phyloP scores from a whole-genome alignment of 1,140 invertebrate genomes.

The Lucilia sericata region DNA sequence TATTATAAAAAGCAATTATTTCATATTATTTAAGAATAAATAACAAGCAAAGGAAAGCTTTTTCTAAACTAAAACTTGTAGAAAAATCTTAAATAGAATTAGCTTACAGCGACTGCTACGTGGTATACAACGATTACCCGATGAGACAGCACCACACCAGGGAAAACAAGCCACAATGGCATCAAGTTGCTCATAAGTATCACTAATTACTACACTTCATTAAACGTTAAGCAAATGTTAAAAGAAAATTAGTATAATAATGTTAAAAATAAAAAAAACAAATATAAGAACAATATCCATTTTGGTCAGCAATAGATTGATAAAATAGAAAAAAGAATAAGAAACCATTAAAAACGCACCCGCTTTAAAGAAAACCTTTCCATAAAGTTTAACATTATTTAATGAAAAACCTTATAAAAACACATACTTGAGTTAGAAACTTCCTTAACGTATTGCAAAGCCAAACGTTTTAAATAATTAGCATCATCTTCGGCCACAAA shows the following conservation, averaged over 20 bases:
- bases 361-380: conserved; percentile 2
- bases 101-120: conserved; percentile 68
- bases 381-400: conserved; percentile 48
- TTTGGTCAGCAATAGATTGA: conserved; percentile 27
- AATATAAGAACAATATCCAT: conserved; percentile 3
- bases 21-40: too few relatives aligned
- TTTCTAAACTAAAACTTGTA: not conserved
- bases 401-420: conserved; percentile 25
- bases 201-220: conserved; percentile 65
- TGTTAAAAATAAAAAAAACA: not conserved
- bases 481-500: conserved; percentile 85
- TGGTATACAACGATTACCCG: conserved; percentile 65
- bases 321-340: conserved; percentile 49
- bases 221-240: not conserved
- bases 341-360: conserved; percentile 38
- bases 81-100: conserved; percentile 36
- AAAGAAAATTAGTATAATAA: conserved; percentile 26
- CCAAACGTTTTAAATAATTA: conserved; percentile 80
- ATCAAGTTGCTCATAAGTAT: conserved; percentile 78
- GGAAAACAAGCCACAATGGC: conserved; percentile 78
- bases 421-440: conserved; percentile 78
- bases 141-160: conserved; percentile 73
- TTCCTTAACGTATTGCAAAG: conserved; percentile 82
- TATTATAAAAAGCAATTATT: not conserved
- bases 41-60: not conserved